Conservation (phyloP, 2,888 invertebrate species). For the Dryocosmus kuriphilus region DNA sequence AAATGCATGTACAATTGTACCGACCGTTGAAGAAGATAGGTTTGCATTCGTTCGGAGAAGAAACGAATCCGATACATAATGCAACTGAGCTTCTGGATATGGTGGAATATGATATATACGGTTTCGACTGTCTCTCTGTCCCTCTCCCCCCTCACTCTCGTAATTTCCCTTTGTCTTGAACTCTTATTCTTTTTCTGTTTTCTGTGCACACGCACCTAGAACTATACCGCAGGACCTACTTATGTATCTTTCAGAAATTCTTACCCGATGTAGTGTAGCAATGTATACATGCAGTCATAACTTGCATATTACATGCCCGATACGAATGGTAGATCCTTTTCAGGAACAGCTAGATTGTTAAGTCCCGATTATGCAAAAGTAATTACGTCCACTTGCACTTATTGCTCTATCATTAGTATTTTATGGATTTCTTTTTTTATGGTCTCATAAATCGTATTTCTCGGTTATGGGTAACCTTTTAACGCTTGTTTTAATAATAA, state of each 20-base stretch:
- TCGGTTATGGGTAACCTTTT: conserved; percentile 28
- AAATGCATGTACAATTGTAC: neutral
- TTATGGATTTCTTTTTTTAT: conserved; percentile 35
- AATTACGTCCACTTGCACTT: conserved; percentile 37
- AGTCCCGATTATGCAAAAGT: conserved; percentile 12
- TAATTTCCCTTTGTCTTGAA: neutral
- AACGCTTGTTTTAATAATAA: conserved; percentile 20
- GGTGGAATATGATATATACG: conserved; percentile 64
- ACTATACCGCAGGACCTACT: conserved; percentile 38
- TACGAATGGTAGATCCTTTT: neutral
- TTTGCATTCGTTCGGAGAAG: conserved; percentile 31
- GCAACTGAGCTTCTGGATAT: conserved; percentile 47
- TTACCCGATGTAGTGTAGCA: neutral
- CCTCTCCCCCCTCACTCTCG: neutral
- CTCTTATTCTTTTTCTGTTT: conserved; percentile 37
- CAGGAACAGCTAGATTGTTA: neutral
- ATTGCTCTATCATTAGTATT: conserved; percentile 34
- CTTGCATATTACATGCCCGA: neutral
- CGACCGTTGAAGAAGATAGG: neutral
- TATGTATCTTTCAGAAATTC: conserved; percentile 18
- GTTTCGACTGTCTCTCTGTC: conserved; percentile 38
- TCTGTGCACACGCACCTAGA: conserved; percentile 41
- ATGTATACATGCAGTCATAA: neutral
- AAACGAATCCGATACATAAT: conserved; percentile 44
- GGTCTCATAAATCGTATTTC: conserved; percentile 17